phyloP scores from a whole-genome alignment of 2,888 invertebrate species.

The Drosophila subquinaria region DNA sequence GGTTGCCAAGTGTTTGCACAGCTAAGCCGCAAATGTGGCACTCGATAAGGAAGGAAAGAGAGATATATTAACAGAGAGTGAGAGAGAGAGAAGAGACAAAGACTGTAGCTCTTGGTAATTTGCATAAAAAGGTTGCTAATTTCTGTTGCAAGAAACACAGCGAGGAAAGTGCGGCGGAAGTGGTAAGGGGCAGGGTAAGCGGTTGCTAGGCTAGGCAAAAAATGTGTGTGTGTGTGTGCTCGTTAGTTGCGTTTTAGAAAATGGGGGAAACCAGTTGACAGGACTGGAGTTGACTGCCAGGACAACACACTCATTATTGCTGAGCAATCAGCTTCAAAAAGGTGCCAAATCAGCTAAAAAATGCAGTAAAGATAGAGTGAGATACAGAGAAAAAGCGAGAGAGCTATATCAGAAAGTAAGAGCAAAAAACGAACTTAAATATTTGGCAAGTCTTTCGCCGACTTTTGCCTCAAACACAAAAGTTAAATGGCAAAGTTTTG shows the following conservation, averaged over 20 bases:
- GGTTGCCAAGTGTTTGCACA: conserved; percentile 47
- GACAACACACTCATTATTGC: conserved; percentile 50
- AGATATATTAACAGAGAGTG: neutral
- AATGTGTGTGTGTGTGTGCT: conserved; percentile 39
- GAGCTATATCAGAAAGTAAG: neutral
- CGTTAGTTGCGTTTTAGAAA: conserved; percentile 43
- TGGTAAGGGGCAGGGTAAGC: neutral
- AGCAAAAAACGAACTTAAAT: conserved; percentile 59
- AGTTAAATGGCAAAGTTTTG: conserved; percentile 77
- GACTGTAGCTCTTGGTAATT: conserved; percentile 54
- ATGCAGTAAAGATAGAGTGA: neutral
- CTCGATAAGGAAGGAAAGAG: neutral
- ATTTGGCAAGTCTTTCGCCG: conserved; percentile 61
- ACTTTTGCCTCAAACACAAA: conserved; percentile 64
- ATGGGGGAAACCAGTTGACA: conserved; percentile 52
- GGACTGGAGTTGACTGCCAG: conserved; percentile 11
- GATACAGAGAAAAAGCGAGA: neutral
- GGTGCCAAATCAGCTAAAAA: conserved; percentile 49
- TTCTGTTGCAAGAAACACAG: conserved; percentile 40
- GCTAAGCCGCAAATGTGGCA: conserved; percentile 69
- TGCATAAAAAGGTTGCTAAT: conserved; percentile 81
- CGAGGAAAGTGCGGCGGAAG: neutral
- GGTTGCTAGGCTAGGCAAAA: conserved; percentile 21
- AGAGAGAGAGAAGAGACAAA: neutral
- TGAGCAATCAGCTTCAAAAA: conserved; percentile 55